Base-by-base conservation (phyloP, 2,888 invertebrate genomes). In the Spodoptera picta region DNA sequence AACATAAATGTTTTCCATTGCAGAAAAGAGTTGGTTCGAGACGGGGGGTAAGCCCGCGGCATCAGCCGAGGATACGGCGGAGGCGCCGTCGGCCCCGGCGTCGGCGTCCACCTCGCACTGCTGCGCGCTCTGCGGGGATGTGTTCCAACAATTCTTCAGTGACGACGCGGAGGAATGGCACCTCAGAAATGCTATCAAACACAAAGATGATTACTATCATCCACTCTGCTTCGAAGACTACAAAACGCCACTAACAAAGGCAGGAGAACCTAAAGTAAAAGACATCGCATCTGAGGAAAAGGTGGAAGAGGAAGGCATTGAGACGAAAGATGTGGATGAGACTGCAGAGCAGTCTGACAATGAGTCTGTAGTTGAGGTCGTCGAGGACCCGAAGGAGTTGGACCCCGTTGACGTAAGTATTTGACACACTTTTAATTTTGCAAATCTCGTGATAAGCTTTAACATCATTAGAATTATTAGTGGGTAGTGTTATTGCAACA, bases 81-180 rank as follows among this genome's bases (percentile, higher is more conserved):
- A 95, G 19, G 60, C 64, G 12, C 55, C 36, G 0, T 97, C 96
- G 79, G 97, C 98, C 66, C 95, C 97, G 7, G 97, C 97, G 0
- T 96, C 84, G 0, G 95, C 96, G 45, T 96, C 96, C 9, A 95
- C 96, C 80, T 95, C 95, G 80, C 95, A 96, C 55, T 44, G n/a
- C n/a, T 99, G 99, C 91, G 97, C 97, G 73, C 97, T 99, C 55
- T 99, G 99, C 91, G 97, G 97, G 12, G 99, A 99, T 93, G 95
- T 95, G 73, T 99, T 99, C 93, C 98, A 98, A 77, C 98, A 98
- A 90, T 99, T 98, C 94, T 99, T 98, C 94, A 98, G 99, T 88
- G 98, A 99, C 91, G 99, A 99, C 82, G 96, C 97, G 75, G 99
- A 99, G 89, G 99, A 98, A 87, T 99, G 99, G 99, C 98, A 99